Conservation (phyloP, 1,140 invertebrate species). For the Lepidurus apus region DNA sequence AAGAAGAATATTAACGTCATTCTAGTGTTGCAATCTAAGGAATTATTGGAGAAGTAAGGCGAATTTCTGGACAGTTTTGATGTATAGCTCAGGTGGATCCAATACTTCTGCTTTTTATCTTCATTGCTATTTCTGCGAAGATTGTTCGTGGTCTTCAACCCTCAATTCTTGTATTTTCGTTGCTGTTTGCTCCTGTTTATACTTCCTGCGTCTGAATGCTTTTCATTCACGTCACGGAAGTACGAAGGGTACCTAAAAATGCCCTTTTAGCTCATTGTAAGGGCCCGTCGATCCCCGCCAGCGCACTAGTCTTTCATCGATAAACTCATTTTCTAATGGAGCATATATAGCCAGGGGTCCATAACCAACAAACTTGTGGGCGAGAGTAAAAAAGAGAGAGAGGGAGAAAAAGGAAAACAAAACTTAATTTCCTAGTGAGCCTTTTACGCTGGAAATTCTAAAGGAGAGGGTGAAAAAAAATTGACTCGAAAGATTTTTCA, state of each 20-base stretch:
- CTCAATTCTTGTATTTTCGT: too few relatives aligned
- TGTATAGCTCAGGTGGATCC: too few relatives aligned
- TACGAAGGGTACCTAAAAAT: not conserved
- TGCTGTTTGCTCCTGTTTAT: not conserved
- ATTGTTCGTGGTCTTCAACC: too few relatives aligned
- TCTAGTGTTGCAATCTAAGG: too few relatives aligned
- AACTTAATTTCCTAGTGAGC: not conserved
- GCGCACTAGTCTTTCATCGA: not conserved
- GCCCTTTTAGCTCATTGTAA: not conserved
- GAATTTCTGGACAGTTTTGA: too few relatives aligned
- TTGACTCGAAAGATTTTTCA: too few relatives aligned
- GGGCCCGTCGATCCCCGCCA: not conserved
- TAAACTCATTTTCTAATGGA: conserved; percentile 22
- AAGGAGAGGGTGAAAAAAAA: too few relatives aligned
- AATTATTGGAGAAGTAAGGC: too few relatives aligned
- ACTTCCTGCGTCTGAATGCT: not conserved
- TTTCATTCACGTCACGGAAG: not conserved
- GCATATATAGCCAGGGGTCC: not conserved
- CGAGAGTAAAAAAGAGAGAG: not conserved
- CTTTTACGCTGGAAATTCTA: too few relatives aligned
- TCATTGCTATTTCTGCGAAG: too few relatives aligned
- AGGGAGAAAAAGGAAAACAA: not conserved
- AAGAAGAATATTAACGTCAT: too few relatives aligned
- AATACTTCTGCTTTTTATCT: too few relatives aligned
- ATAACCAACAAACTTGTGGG: not conserved